These are phyloP conservation scores for Drosophila barbarae DNA, from an alignment of 2,888 invertebrate species.

Conservation along the genomic window DNA sequence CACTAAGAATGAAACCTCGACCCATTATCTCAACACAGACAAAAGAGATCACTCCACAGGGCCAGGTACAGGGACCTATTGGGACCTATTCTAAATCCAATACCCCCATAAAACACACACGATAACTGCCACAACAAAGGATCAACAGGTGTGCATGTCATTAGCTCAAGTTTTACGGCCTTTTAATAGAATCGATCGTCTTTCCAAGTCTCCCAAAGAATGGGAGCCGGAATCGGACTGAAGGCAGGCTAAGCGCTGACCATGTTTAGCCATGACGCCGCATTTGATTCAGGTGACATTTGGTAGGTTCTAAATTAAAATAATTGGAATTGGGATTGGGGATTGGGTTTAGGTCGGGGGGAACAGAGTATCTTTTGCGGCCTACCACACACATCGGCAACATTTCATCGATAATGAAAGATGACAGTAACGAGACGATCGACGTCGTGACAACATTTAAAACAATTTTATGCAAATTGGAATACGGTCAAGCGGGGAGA, in stretches of 20 bases:
- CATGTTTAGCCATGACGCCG: slow-evolving; percentile 57
- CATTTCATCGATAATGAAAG: slow-evolving; percentile 77
- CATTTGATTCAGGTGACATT: slow-evolving; percentile 39
- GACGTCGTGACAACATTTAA: slow-evolving; percentile 70
- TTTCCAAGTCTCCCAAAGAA: slow-evolving; percentile 22
- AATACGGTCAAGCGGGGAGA: slow-evolving; percentile 52
- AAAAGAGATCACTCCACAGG: slow-evolving; percentile 16
- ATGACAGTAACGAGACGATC: slow-evolving; percentile 76
- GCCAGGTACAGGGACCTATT: background rate
- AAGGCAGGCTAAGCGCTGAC: slow-evolving; percentile 55
- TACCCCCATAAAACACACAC: slow-evolving; percentile 35
- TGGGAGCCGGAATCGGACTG: slow-evolving; percentile 14
- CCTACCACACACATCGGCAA: slow-evolving; percentile 70
- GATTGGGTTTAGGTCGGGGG: background rate
- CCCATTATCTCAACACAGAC: slow-evolving; percentile 13
- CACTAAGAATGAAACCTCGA: background rate
- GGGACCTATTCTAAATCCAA: slow-evolving; percentile 3
- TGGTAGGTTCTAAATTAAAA: slow-evolving; percentile 65
- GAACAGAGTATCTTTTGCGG: slow-evolving; percentile 10
- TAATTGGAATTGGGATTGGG: slow-evolving; percentile 16
- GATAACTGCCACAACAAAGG: slow-evolving; percentile 62
- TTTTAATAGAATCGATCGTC: slow-evolving; percentile 67
- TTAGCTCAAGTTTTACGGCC: slow-evolving; percentile 64
- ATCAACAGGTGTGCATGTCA: slow-evolving; percentile 73
- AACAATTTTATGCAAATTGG: slow-evolving; percentile 75